Evolutionary conservation across 2,888 invertebrate species (phyloP), one percentile per base, ranked within the genome.

Genomic region (Dryococelus australis): DNA sequence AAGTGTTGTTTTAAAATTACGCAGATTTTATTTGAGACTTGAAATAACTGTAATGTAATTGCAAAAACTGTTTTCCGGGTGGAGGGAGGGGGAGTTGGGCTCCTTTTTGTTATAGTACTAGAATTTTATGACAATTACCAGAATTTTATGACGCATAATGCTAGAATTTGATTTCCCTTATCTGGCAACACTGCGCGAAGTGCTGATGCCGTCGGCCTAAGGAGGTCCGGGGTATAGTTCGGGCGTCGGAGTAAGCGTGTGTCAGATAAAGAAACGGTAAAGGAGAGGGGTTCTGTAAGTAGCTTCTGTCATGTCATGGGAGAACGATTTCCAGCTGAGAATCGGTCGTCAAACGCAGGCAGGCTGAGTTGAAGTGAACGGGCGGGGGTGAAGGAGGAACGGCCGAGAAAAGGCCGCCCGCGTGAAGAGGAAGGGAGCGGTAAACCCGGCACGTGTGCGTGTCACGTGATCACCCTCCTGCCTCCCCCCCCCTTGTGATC

Each of bases 261-360:
- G 65, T 65, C 65, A 65, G 65, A 65, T 65, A 65, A 65, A 65
- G 65, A 65, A 65, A 65, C 65, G 65, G 65, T 8, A 65, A 65
- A 8, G 65, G 65, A n/a, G n/a, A 24, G 65, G 65, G 10, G 20
- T 16, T 65, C 65, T 65, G 65, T 65, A 65, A 65, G 65, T 65
- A 65, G 65, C 65, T 24, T 65, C 65, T 65, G 65, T 65, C 65
- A 65, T 65, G 65, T 65, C 65, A 65, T 65, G 65, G 65, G 65
- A 65, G 65, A 65, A 65, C 65, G 65, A 65, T 65, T 65, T 65
- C 65, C 65, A 65, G 65, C 65, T 65, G 65, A 65, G 65, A 65
- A 65, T 65, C 65, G 65, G 65, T 65, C 65, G 65, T 65, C 65
- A 65, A 65, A 65, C 65, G 65, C 65, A 65, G 65, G 65, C 65